These are phyloP conservation scores for Magallana angulata DNA, from an alignment of 1,140 invertebrate species.

Conservation along the genomic window DNA sequence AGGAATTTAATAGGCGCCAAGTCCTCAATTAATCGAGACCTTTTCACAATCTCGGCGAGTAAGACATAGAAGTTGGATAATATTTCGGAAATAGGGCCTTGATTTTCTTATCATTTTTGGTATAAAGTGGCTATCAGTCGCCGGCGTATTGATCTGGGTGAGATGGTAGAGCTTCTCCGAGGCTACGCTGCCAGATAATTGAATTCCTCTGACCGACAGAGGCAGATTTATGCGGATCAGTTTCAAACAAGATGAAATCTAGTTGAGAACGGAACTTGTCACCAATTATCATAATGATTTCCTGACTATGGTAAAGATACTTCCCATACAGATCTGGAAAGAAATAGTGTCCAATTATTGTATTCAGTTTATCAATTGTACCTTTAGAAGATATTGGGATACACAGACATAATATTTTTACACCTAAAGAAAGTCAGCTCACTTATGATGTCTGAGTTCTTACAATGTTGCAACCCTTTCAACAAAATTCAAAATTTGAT, in stretches of 20 bases:
- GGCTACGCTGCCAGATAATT: constrained; percentile 8
- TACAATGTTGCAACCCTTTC: too few species aligned
- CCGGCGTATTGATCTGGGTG: background rate
- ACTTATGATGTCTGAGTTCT: too few species aligned
- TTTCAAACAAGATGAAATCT: constrained; percentile 34
- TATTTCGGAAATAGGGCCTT: background rate
- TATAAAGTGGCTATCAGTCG: constrained; percentile 13
- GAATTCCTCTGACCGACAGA: constrained; percentile 18
- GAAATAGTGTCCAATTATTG: too few species aligned
- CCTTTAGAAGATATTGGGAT: too few species aligned
- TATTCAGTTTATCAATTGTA: too few species aligned
- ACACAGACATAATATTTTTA: too few species aligned
- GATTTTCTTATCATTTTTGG: constrained; percentile 30
- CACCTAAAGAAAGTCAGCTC: too few species aligned
- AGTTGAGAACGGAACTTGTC: constrained; percentile 1
- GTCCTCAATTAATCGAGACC: constrained; percentile 16
- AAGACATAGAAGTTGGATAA: background rate
- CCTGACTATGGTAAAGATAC: background rate
- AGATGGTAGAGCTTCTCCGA: background rate
- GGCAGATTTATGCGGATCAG: constrained; percentile 21
- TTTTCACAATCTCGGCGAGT: constrained; percentile 1
- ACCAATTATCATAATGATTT: constrained; percentile 17
- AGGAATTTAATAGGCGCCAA: constrained; percentile 17
- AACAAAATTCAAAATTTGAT: too few species aligned
- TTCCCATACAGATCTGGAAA: background rate